Base-by-base conservation (phyloP, 2,113 vertebrate species). In the Heterochromis multidens region DNA sequence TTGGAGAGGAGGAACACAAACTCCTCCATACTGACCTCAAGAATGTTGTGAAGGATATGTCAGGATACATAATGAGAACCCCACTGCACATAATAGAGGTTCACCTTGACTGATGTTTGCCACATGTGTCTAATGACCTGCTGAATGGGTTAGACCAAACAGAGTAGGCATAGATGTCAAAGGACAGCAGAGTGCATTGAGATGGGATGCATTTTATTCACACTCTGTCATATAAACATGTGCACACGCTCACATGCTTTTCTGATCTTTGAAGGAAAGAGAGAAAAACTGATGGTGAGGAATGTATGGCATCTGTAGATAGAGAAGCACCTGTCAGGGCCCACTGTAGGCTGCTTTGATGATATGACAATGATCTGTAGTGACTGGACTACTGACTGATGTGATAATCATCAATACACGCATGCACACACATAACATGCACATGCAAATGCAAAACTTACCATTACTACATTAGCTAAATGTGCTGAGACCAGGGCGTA, bases 381-480 rank as follows among this genome's bases (percentile, higher is more conserved):
- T 77, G 85, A 88, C 59, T 74, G 86, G 82, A 77, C 19, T 3
- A 72, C 62, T 83, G 88, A 93, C 57, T 82, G 74, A 93, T 82
- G 76, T 83, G 79, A 89, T 82, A 83, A 74, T 52, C 23, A 76
- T 58, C 60, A 21, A 79, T 54, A 82, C 54, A 61, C 46, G n/a
- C 27, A 70, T 67, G 29, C 31, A 70, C 25, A 79, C 46, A 72
- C 70, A 40, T 67, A 79, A 76, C 63, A 9, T 27, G 57, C 17
- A 52, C 57, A 91, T 23, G 70, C 4, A 81, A 10, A 84, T 10
- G 80, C 11, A 60, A 5, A n/a, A 88, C 91, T 90, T 95, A 99
- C 99, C 98, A 99, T 99, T 65, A 99, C 99, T 23, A 99, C 97
- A 83, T 99, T 99, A 91, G 98, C 98, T 87, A 99, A 95, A 92